Conservation (phyloP, 2,888 invertebrate genomes). For the Drosophila paracracens region DNA sequence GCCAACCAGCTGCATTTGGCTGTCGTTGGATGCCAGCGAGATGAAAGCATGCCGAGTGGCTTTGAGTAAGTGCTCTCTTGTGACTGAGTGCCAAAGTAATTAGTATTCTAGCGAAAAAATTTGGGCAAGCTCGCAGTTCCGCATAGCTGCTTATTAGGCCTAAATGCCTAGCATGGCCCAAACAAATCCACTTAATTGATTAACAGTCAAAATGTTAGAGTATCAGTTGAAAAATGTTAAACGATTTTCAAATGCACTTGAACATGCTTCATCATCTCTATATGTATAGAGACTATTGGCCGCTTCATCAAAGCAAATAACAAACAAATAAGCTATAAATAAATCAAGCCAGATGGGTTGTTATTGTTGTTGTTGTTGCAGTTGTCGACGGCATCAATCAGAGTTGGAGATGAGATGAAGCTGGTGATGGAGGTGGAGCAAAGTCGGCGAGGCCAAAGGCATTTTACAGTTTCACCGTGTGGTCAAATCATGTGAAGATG, state of each 20-base stretch:
- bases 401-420: slow-evolving; percentile 35
- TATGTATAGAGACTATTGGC: slow-evolving; percentile 13
- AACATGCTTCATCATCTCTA: slow-evolving; percentile 56
- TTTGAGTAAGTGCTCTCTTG: slow-evolving; percentile 52
- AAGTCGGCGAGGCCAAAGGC: slow-evolving; percentile 61
- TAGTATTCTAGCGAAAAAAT: slow-evolving; percentile 73
- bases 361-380: slow-evolving; percentile 18
- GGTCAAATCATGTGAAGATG: slow-evolving; percentile 43
- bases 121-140: slow-evolving; percentile 76
- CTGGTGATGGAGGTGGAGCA: slow-evolving; percentile 20
- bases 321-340: slow-evolving; percentile 71
- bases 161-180: slow-evolving; percentile 55
- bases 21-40: slow-evolving; percentile 67
- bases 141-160: slow-evolving; percentile 78
- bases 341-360: slow-evolving; percentile 64
- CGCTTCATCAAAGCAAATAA: slow-evolving; percentile 62
- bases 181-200: slow-evolving; percentile 66
- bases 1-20: slow-evolving; percentile 47
- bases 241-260: slow-evolving; percentile 61
- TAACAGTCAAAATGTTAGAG: slow-evolving; percentile 59
- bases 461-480: slow-evolving; percentile 68
- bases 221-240: slow-evolving; percentile 35
- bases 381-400: slow-evolving; percentile 77
- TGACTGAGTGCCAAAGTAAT: slow-evolving; percentile 80
- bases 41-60: slow-evolving; percentile 73